phyloP scores from a whole-genome alignment of 2,797 vertebrate genomes.

The Odontamblyopus rebecca region DNA sequence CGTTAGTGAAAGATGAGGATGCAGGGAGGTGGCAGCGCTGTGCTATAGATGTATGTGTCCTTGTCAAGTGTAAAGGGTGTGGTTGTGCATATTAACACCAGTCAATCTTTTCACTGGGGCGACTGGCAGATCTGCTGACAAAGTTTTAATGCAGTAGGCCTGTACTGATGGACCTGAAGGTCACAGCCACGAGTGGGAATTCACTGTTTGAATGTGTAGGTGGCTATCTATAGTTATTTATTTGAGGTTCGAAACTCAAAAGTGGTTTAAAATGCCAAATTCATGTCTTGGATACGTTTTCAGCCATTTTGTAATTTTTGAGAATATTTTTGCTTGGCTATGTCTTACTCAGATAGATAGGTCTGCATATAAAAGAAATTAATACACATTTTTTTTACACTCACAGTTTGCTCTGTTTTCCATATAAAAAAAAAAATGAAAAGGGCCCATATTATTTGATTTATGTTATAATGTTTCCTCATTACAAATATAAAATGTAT shows the following conservation, averaged over 20 bases:
- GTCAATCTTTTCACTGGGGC: conserved; percentile 34
- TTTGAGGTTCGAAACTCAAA: too few relatives aligned
- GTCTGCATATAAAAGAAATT: too few relatives aligned
- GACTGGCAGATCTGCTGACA: conserved; percentile 49
- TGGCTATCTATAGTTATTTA: not conserved
- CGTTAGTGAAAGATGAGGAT: not conserved
- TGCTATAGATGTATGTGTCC: conserved; percentile 14
- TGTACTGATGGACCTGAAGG: conserved; percentile 26
- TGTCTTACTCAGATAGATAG: too few relatives aligned
- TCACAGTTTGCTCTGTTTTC: too few relatives aligned
- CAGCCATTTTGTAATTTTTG: too few relatives aligned
- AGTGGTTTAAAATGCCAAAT: not conserved
- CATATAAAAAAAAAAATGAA: too few relatives aligned
- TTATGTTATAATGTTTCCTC: too few relatives aligned
- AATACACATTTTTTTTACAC: too few relatives aligned
- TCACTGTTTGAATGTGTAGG: not conserved
- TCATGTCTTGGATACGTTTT: not conserved
- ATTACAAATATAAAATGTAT: too few relatives aligned
- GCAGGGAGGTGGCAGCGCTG: not conserved
- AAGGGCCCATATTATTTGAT: too few relatives aligned
- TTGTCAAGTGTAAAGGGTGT: conserved; percentile 20
- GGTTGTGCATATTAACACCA: conserved; percentile 45
- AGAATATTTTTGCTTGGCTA: too few relatives aligned
- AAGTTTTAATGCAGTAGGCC: conserved; percentile 21
- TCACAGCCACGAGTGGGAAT: conserved; percentile 22